phyloP scores from a whole-genome alignment of 2,797 vertebrate species.

The Pipistrellus kuhlii region DNA sequence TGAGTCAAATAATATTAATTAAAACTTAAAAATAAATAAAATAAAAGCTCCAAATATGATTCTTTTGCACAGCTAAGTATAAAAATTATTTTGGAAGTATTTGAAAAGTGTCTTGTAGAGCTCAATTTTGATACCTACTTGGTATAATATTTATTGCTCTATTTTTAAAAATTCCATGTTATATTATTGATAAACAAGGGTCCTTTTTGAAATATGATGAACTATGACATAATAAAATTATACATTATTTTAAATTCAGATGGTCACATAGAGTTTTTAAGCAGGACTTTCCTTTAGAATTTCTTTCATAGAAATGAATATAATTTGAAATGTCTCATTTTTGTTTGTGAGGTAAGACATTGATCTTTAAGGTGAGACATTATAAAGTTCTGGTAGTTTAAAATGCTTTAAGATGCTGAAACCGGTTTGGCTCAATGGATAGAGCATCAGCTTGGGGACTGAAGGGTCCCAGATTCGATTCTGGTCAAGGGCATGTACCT shows the following conservation, averaged over 20 bases:
- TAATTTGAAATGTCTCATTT: slow-evolving; percentile 36
- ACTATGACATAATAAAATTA: neutral
- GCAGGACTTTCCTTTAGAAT: neutral
- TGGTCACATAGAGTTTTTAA: neutral
- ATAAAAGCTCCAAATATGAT: neutral
- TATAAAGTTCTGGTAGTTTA: slow-evolving; percentile 39
- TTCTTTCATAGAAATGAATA: slow-evolving; percentile 51
- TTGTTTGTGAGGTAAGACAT: neutral
- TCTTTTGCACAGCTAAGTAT: neutral
- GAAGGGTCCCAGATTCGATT: no score
- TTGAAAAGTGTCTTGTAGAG: neutral
- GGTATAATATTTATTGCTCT: neutral
- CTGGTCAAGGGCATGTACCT: no score
- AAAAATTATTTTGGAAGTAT: neutral
- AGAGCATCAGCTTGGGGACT: no score
- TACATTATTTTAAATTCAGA: slow-evolving; percentile 39
- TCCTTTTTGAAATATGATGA: neutral
- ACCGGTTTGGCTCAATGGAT: no score
- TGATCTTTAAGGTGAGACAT: neutral
- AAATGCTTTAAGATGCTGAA: neutral
- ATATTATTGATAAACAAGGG: neutral
- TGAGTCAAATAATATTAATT: neutral
- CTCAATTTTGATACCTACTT: neutral
- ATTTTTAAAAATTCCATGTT: slow-evolving; percentile 4
- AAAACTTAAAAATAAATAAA: neutral